Evolutionary conservation across 1,140 invertebrate species (phyloP), one percentile per base, ranked within the genome.

Genomic region (Drosophila biarmipes): DNA sequence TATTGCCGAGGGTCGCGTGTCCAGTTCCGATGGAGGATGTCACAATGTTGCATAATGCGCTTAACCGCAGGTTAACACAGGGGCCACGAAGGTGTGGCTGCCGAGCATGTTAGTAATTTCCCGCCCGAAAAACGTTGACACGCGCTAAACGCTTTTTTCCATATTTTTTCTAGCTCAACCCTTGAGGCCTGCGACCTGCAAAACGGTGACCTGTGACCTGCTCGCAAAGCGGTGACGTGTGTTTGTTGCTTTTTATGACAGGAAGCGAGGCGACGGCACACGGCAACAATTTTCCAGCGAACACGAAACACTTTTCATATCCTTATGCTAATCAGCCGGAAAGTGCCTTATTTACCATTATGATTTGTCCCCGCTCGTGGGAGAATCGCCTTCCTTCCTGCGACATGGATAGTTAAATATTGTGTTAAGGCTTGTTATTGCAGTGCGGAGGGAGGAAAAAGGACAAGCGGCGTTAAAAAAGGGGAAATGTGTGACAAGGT

Each of bases 11-110:
- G 56, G 80, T 62, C 80, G 67, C 80, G 80, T 84, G 80, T 61
- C 80, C 66, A 48, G 52, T 61, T 59, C 6, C 21, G 31, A 38
- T 43, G 53, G 52, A 37, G 14, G 34, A 73, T 63, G 76, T 68
- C 80, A 76, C 74, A 85, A 80, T 84, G 76, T 84, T 82, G 80
- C 74, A 73, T 84, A 84, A 84, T 85, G 42, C 80, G 80, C 80
- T 84, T 84, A 84, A 82, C 80, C 80, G 45, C 80, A 84, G 53
- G 42, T 68, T 38, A 51, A 34, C 40, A n/a, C 8, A 27, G 17
- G 27, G 51, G 15, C 46, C 34, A 11, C 42, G 29, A 34, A 34
- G 78, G 57, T 72, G 58, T 55, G 58, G 38, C 40, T 45, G 37
- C 27, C 42, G 56, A 81, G 51, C 53, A 62, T 73, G 79, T 68